Conservation (phyloP, 2,888 invertebrate genomes). For the Cacoxenus indagator region DNA sequence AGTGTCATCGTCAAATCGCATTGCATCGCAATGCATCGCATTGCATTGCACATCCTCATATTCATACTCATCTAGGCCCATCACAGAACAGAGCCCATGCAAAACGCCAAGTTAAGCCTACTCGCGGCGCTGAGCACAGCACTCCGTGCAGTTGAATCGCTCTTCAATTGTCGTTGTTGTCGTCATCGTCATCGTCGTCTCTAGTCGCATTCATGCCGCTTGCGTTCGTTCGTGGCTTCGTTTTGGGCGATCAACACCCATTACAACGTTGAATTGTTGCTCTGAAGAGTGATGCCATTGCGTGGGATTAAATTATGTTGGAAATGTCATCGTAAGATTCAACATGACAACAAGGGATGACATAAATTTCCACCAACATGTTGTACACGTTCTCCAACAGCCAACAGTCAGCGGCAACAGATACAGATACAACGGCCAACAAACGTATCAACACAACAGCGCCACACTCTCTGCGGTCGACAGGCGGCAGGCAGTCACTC, state of each 20-base stretch:
- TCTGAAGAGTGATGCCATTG: slow-evolving; percentile 48
- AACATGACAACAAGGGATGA: slow-evolving; percentile 71
- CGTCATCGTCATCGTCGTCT: neutral
- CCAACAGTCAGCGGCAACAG: slow-evolving; percentile 27
- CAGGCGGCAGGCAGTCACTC: slow-evolving; percentile 5
- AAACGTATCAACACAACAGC: slow-evolving; percentile 38
- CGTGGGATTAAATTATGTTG: slow-evolving; percentile 71
- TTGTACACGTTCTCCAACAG: slow-evolving; percentile 41
- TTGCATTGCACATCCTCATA: slow-evolving; percentile 23
- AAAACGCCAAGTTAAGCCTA: slow-evolving; percentile 1
- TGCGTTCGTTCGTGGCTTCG: neutral
- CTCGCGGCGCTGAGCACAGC: neutral
- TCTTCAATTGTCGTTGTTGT: slow-evolving; percentile 22
- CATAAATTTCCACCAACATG: slow-evolving; percentile 71
- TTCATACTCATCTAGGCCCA: slow-evolving; percentile 24
- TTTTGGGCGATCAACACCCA: slow-evolving; percentile 55
- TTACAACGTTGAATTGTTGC: slow-evolving; percentile 50
- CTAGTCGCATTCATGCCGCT: slow-evolving; percentile 13
- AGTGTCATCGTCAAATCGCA: slow-evolving; percentile 52
- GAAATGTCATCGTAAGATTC: slow-evolving; percentile 71
- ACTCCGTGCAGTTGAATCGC: no score
- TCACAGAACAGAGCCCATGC: no score
- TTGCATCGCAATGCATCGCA: slow-evolving; percentile 26
- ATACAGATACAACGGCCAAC: slow-evolving; percentile 29
- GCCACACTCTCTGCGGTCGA: slow-evolving; percentile 32